These are phyloP conservation scores for Trichopoda pennipes DNA, from an alignment of 2,888 invertebrate genomes.

Conservation along the genomic window DNA sequence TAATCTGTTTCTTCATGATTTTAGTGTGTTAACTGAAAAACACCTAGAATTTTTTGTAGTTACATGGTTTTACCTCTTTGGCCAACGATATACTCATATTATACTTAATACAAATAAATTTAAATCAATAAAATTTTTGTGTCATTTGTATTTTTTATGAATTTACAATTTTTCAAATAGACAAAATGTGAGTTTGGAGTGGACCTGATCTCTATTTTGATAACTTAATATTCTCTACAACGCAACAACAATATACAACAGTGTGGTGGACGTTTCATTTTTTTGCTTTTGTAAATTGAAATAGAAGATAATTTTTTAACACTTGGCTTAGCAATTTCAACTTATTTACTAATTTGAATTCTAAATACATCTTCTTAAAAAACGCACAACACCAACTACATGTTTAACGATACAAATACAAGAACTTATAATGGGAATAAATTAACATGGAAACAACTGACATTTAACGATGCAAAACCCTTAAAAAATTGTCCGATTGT, in stretches of 20 bases:
- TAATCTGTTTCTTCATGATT: too few relatives aligned
- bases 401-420: slow-evolving; percentile 16
- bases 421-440: slow-evolving; percentile 47
- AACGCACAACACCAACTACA: slow-evolving; percentile 6
- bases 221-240: slow-evolving; percentile 5
- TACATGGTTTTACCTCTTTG: too few relatives aligned
- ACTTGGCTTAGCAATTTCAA: slow-evolving; percentile 29
- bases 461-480: slow-evolving; percentile 32
- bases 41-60: too few relatives aligned
- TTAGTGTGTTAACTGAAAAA: too few relatives aligned
- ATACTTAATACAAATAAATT: too few relatives aligned
- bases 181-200: slow-evolving; percentile 15
- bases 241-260: background rate
- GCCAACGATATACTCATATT: too few relatives aligned
- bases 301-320: slow-evolving; percentile 24
- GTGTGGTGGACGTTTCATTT: slow-evolving; percentile 37
- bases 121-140: too few relatives aligned
- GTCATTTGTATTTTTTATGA: too few relatives aligned
- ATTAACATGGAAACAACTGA: slow-evolving; percentile 49
- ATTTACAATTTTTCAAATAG: background rate
- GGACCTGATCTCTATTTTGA: slow-evolving; percentile 31
- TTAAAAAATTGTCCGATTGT: background rate
- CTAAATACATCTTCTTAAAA: slow-evolving; percentile 34
- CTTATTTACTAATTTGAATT: slow-evolving; percentile 40
- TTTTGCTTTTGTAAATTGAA: slow-evolving; percentile 1